Base-by-base conservation (phyloP, 2,888 invertebrate genomes). In the Hipparchia semele region DNA sequence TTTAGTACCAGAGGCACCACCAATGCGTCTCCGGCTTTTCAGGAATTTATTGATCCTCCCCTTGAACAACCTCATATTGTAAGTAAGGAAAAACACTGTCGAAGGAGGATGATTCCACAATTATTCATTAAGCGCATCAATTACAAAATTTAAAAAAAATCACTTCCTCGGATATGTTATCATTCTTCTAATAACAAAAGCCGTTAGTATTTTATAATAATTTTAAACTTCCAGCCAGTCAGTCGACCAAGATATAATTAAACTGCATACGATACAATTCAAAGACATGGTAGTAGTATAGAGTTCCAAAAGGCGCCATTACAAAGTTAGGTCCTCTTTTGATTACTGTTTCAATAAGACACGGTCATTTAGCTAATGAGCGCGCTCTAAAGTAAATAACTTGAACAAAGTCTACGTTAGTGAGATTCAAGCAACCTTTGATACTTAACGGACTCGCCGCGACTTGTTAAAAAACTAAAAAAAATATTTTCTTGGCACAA, bases 281-380 rank as follows among this genome's bases (percentile, higher is more conserved):
- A 6, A 8, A 61, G 61, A 45, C 45, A 33, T 39, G 39, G 60
- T 23, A 23, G 5, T 39, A 39, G 2, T n/a, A 59, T 49, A 59
- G 23, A 68, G 58, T 74, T 56, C 60, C 54, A 58, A 64, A 74
- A 72, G 59, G 59, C 60, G 53, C 71, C 54, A 67, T 73, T 73
- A 74, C 75, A 71, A 76, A 77, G 76, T 76, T 75, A 73, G 71
- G 69, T 76, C 67, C 71, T 82, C 83, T 84, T 88, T 87, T 87
- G 86, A 87, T 87, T 86, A 86, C 87, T 86, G 83, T 88, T 90
- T 88, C 85, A 90, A 90, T 90, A 89, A 87, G 85, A 82, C 84
- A 87, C 87, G 87, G 90, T 89, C 88, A 90, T 91, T 92, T 90
- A 88, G 89, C 87, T 92, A 92, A 92, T 91, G 92, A 91, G 90